phyloP scores from a whole-genome alignment of 1,140 invertebrate genomes.

The Drosophila sucinea region DNA sequence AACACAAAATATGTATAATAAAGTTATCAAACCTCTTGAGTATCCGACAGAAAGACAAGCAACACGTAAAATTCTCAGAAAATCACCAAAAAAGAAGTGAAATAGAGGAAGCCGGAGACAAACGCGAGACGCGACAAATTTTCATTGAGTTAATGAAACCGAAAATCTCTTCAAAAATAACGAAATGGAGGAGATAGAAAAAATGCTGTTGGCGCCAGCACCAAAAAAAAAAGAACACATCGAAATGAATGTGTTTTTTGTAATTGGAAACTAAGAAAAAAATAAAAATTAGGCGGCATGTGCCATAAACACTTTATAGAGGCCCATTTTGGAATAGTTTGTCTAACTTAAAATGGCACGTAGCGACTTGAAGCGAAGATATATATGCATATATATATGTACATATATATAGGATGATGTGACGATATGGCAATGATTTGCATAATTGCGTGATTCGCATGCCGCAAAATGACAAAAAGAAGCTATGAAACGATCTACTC shows the following conservation, averaged over 20 bases:
- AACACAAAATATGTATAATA: constrained; percentile 49
- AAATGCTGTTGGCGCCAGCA: constrained; percentile 66
- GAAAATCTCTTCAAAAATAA: constrained; percentile 39
- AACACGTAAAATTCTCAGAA: constrained; percentile 64
- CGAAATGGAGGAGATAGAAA: constrained; percentile 15
- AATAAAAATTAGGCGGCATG: constrained; percentile 42
- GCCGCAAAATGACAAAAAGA: constrained; percentile 28
- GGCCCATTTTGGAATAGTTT: constrained; percentile 10
- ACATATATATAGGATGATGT: constrained; percentile 21
- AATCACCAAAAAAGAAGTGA: constrained; percentile 28
- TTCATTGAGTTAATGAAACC: constrained; percentile 54
- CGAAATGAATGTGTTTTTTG: constrained; percentile 41
- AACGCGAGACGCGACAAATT: constrained; percentile 56
- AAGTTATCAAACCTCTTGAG: constrained; percentile 71
- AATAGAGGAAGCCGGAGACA: constrained; percentile 25
- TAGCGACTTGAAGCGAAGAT: constrained; percentile 38
- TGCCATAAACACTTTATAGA: constrained; percentile 18
- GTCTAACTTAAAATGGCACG: constrained; percentile 56
- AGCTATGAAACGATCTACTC: constrained; percentile 15
- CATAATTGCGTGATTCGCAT: constrained; percentile 79
- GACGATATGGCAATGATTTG: constrained; percentile 63
- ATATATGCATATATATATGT: neutral
- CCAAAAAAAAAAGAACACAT: constrained; percentile 24
- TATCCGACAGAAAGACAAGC: constrained; percentile 32
- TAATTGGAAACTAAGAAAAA: constrained; percentile 57